Evolutionary conservation across 1,140 invertebrate genomes (phyloP).

Genomic region (Papilio glaucus): DNA sequence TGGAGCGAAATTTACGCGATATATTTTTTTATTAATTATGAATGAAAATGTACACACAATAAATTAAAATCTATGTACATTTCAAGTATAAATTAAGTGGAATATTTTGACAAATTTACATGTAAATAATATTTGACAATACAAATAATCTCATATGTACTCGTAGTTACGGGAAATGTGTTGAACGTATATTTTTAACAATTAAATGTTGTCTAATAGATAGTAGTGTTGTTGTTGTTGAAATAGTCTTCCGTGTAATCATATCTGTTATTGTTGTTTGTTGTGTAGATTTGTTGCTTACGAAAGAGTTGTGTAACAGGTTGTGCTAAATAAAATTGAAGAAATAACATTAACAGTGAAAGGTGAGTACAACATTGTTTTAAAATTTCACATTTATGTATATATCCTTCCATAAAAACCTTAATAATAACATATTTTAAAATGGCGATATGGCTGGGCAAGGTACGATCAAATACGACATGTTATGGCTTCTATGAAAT

Average conservation of each 20-base stretch:
- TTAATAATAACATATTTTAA: too few relatives aligned
- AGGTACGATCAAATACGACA: too few relatives aligned
- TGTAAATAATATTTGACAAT: constrained; percentile 18
- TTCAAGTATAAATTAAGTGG: constrained; percentile 30
- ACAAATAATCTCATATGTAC: constrained; percentile 17
- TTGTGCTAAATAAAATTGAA: constrained; percentile 68
- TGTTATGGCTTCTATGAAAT: too few relatives aligned
- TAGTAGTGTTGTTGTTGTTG: constrained; percentile 52
- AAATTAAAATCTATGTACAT: constrained; percentile 40
- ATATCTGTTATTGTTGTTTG: constrained; percentile 48
- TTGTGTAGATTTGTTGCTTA: constrained; percentile 44
- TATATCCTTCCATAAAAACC: neutral
- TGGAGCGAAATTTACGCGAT: constrained; percentile 70
- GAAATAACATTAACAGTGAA: constrained; percentile 59
- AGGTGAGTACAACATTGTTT: constrained; percentile 53
- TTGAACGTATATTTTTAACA: constrained; percentile 39
- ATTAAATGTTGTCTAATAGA: constrained; percentile 49
- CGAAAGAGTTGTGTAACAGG: constrained; percentile 62
- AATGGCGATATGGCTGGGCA: too few relatives aligned
- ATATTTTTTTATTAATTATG: constrained; percentile 63
- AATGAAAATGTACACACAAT: constrained; percentile 63
- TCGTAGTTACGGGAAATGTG: constrained; percentile 31
- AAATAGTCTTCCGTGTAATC: constrained; percentile 56
- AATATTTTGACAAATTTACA: constrained; percentile 18
- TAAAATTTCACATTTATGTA: constrained; percentile 17